Evolutionary conservation across 2,113 vertebrate species (phyloP), one percentile per base, ranked within the genome.

Genomic region (Lonchura striata): DNA sequence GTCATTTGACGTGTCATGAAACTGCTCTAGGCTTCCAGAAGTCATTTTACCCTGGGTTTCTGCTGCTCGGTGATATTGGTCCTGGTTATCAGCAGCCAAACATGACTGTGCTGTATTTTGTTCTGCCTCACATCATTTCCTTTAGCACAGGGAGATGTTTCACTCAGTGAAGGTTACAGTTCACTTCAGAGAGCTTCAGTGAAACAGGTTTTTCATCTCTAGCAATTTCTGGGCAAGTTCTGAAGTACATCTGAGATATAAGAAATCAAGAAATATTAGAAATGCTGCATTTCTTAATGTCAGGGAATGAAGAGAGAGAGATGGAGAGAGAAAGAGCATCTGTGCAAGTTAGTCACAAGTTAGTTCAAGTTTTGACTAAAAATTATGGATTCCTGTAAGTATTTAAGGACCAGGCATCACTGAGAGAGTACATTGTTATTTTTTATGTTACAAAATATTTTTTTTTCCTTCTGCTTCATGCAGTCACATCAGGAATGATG

Each of bases 71-170:
- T 81, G 97, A 97, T 97, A 97, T 1, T 60, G 12, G 50, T 4
- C 37, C 86, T 64, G 82, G 60, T 94, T 97, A 96, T 97, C 97
- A 88, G 89, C 77, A 59, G 44, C 50, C 77, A 89, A 82, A 65
- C 96, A 88, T 0, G 44, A 30, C 85, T 52, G 77, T 47, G 85
- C n/a, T 33, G 7, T 52, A 56, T 92, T 92, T 60, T 84, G 88
- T 87, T 89, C 49, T 46, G 76, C 35, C 79, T 71, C 39, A 11
- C 44, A 13, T 54, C 1, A 0, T 59, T 92, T 90, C 82, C 91
- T 88, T 68, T 20, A 82, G 21, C 4, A 44, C 41, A 35, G 47
- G 7, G 41, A 39, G 39, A n/a, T 52, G 20, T 90, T 72, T 77
- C 50, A 28, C 75, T 35, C 54, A 24, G 44, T 50, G 63, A 41